These are phyloP conservation scores for Eulemur albifrons DNA, from an alignment of 2,797 vertebrate species.

Conservation along the genomic window DNA sequence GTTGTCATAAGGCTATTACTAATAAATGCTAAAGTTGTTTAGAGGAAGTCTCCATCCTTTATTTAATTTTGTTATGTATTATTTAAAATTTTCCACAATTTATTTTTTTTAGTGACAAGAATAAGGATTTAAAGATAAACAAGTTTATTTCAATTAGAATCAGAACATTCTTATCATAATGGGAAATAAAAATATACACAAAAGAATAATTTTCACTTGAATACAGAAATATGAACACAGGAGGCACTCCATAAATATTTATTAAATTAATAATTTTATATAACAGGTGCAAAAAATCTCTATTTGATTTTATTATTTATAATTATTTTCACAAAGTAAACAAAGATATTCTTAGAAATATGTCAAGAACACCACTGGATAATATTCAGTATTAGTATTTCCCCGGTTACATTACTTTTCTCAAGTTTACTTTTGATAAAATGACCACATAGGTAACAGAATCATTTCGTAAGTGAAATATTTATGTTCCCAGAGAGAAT, in stretches of 20 bases:
- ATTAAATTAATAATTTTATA: background rate
- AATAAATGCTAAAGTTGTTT: background rate
- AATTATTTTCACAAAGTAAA: slow-evolving; percentile 4
- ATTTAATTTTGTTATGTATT: background rate
- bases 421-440: background rate
- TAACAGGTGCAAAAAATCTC: background rate
- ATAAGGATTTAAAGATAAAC: background rate
- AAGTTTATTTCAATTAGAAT: background rate
- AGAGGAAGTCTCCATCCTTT: background rate
- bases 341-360: slow-evolving; percentile 4
- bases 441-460: background rate
- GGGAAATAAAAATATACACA: background rate
- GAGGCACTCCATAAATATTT: background rate
- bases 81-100: background rate
- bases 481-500: background rate
- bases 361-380: background rate
- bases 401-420: background rate
- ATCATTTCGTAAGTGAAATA: slow-evolving; percentile 6
- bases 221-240: background rate
- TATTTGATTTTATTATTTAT: slow-evolving; percentile 14
- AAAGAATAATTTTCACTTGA: background rate
- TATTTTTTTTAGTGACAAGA: slow-evolving; percentile 21
- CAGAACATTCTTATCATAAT: background rate
- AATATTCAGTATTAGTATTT: background rate
- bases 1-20: background rate